Evolutionary conservation across 2,113 vertebrate species (phyloP), one percentile per base, ranked within the genome.

Genomic region (Pseudorhombus dupliciocellatus): DNA sequence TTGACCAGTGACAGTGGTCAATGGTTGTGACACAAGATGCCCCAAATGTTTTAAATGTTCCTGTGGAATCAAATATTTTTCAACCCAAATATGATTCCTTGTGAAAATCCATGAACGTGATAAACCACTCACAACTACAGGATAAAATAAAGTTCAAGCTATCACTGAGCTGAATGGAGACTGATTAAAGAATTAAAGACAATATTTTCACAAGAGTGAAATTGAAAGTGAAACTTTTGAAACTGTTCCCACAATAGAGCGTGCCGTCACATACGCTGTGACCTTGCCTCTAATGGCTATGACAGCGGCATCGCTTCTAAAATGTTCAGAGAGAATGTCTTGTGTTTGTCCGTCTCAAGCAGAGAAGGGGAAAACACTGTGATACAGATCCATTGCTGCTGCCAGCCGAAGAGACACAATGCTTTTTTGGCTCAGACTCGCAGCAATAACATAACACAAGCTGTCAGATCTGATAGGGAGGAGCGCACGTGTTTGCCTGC

Each of bases 351-450:
- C 7, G 20, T 46, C 37, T 81, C n/a, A 4, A 12, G 61, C 31
- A 18, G 30, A 53, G 48, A 22, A 11, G 54, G 34, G 16, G n/a
- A 5, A 25, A 24, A 37, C 28, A n/a, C 22, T 7, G 46, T 8
- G 64, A 24, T 37, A 60, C 9, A 46, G n/a, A 66, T 31, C 26
- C 21, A 58, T 25, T 28, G 59, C 63, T 28, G 7, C 22, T 61
- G 65, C 26, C 57, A 51, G 50, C 55, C 24, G 24, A 65, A 61
- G 68, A 59, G 37, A 73, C 65, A 22, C 21, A 28, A 42, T 58
- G 42, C 18, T 44, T 48, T 79, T 75, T 44, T 52, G 26, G 75
- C 52, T 56, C 76, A 22, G 63, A 55, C 61, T 64, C 59, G 53
- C 51, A 68, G 48, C 51, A 66, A 62, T 64, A 58, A 70, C 22